A percentile compares a stretch with the other conserved stretches of the same genome.
These are phyloP conservation scores for Euplexia lucipara DNA, from an alignment of 2,888 invertebrate genomes.

Conservation along the genomic window DNA sequence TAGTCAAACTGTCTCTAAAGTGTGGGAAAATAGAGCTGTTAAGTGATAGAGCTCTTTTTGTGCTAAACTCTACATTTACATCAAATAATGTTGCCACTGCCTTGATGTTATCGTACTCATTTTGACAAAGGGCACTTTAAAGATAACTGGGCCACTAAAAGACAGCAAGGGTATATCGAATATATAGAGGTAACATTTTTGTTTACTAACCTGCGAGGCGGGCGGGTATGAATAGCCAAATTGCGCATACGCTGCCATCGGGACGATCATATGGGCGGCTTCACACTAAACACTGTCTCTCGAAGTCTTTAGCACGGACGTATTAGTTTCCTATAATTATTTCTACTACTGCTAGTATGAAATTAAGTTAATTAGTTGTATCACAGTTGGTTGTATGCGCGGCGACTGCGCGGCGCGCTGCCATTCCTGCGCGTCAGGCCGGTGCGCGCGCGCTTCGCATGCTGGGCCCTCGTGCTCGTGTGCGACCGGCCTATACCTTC, in stretches of 20 bases:
- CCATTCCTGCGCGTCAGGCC: constrained; percentile 87
- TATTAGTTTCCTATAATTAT: constrained; percentile 79
- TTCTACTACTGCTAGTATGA: constrained; percentile 75
- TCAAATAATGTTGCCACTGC: constrained; percentile 13
- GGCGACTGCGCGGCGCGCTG: constrained; percentile 88
- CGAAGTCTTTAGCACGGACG: constrained; percentile 88
- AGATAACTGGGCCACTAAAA: not conserved
- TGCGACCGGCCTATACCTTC: constrained; percentile 83
- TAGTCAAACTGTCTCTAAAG: not conserved
- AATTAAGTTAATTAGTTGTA: constrained; percentile 82
- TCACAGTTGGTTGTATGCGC: constrained; percentile 88
- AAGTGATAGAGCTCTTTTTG: not conserved
- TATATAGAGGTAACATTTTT: constrained; percentile 12
- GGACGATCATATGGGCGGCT: constrained; percentile 91
- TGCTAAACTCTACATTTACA: not conserved
- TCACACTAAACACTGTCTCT: constrained; percentile 90
- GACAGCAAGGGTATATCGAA: not conserved
- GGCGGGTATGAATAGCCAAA: constrained; percentile 98
- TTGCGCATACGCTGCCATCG: constrained; percentile 96
- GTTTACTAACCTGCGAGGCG: constrained; percentile 95
- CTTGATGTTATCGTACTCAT: not conserved
- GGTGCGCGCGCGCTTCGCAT: constrained; percentile 86
- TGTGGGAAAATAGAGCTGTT: constrained; percentile 2
- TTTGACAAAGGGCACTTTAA: constrained; percentile 21
- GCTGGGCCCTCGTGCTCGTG: constrained; percentile 76